Conservation (phyloP, 2,797 vertebrate genomes). For the Artibeus lituratus region DNA sequence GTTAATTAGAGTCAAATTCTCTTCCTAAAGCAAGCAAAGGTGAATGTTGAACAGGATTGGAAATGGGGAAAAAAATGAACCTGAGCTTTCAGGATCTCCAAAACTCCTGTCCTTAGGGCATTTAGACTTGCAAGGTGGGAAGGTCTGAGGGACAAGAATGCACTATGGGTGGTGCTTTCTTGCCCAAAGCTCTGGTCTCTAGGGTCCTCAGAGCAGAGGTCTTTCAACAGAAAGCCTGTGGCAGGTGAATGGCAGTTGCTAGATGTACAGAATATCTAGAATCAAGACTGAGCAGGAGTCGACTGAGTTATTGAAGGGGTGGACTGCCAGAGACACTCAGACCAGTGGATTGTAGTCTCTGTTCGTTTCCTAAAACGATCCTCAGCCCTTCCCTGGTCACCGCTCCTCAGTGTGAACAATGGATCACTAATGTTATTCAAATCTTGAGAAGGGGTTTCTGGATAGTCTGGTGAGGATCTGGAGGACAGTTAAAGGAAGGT, state of each 20-base stretch:
- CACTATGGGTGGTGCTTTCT: background rate
- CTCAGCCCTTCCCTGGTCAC: too few species aligned
- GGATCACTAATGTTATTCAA: background rate
- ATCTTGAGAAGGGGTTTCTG: background rate
- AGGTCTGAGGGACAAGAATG: background rate
- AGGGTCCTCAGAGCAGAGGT: background rate
- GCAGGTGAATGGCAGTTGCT: background rate
- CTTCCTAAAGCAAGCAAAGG: background rate
- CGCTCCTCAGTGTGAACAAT: background rate
- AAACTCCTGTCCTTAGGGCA: background rate
- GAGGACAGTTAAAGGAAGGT: background rate
- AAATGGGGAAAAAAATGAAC: background rate
- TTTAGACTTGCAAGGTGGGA: background rate
- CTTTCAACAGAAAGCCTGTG: background rate
- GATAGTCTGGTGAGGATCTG: background rate
- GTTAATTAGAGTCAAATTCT: background rate
- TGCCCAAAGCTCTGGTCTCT: background rate
- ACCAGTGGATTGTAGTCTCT: background rate
- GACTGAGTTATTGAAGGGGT: background rate
- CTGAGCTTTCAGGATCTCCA: background rate
- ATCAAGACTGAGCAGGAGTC: background rate
- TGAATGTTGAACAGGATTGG: background rate
- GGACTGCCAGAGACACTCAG: background rate
- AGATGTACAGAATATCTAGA: background rate
- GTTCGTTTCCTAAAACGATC: background rate